A percentile compares a stretch with the other conserved stretches of the same genome.
Conservation (phyloP, 2,797 vertebrate species). For the Chelidonichthys spinosus region DNA sequence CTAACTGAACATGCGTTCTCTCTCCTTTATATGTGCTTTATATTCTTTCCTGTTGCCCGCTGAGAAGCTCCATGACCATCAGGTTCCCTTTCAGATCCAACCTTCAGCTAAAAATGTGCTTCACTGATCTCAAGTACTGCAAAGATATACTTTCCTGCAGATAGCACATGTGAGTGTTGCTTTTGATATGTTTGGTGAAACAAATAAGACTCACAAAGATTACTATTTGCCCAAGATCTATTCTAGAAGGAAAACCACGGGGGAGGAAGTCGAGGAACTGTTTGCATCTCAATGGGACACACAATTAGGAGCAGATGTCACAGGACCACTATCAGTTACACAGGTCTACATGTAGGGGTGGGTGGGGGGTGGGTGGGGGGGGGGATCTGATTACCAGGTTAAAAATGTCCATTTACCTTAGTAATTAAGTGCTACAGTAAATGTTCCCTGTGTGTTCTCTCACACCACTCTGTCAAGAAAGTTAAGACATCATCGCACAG, state of each 20-base stretch:
- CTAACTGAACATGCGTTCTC: conserved; percentile 44
- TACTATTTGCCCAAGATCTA: conserved; percentile 52
- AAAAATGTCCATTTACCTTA: conserved; percentile 77
- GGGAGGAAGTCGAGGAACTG: conserved; percentile 39
- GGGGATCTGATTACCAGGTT: conserved; percentile 63
- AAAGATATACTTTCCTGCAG: conserved; percentile 21
- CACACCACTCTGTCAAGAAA: conserved; percentile 79
- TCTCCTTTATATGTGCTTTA: conserved; percentile 51
- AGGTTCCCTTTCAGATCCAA: conserved; percentile 53
- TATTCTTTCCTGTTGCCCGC: conserved; percentile 55
- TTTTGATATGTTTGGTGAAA: conserved; percentile 28
- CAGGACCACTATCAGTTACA: conserved; percentile 53
- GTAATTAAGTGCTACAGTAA: conserved; percentile 77
- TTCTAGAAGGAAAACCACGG: conserved; percentile 48
- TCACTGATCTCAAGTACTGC: conserved; percentile 8
- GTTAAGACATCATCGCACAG: conserved; percentile 70
- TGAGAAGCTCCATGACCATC: conserved; percentile 64
- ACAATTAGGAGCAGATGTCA: conserved; percentile 64
- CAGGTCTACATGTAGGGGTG: conserved; percentile 56
- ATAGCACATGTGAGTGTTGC: conserved; percentile 19
- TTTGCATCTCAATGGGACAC: conserved; percentile 59
- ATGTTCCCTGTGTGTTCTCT: conserved; percentile 75
- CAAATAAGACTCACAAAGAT: conserved; percentile 62
- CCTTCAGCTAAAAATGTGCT: conserved; percentile 33
- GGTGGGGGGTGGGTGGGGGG: conserved; percentile 49